Percentiles rank a stretch among this genome's conserved stretches.
phyloP scores from a whole-genome alignment of 2,797 vertebrate species.

The Oceanodroma leucorhoa region DNA sequence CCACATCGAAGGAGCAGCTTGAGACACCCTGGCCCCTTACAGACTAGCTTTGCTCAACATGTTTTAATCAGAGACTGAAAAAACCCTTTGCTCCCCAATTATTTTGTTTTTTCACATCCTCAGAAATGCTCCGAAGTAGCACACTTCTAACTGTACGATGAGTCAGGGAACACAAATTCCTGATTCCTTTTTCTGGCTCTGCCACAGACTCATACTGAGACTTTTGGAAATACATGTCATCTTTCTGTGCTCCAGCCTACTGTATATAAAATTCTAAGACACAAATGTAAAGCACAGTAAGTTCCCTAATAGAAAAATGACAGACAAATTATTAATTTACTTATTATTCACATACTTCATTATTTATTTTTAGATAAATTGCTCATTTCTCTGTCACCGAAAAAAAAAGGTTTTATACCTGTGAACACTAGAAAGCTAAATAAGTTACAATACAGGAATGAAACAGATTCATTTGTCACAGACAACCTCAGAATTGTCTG shows the following conservation, averaged over 20 bases:
- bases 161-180: not conserved
- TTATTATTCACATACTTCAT: not conserved
- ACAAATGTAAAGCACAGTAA: not conserved
- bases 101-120: not conserved
- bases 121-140: not conserved
- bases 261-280: not conserved
- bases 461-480: not conserved
- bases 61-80: not conserved
- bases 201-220: not conserved
- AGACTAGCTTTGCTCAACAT: not conserved
- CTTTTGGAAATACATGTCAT: not conserved
- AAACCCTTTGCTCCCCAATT: not conserved
- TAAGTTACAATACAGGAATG: not conserved
- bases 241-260: not conserved
- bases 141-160: not conserved
- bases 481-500: not conserved
- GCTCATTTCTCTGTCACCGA: not conserved
- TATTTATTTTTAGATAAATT: constrained; percentile 22
- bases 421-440: not conserved
- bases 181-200: not conserved
- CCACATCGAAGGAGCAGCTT: not conserved
- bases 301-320: not conserved
- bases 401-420: not conserved
- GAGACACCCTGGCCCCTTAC: not conserved
- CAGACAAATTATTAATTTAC: not conserved